Evolutionary conservation across 2,797 vertebrate genomes (phyloP), one percentile per base, ranked within the genome.

Genomic region (Pangasius djambal): DNA sequence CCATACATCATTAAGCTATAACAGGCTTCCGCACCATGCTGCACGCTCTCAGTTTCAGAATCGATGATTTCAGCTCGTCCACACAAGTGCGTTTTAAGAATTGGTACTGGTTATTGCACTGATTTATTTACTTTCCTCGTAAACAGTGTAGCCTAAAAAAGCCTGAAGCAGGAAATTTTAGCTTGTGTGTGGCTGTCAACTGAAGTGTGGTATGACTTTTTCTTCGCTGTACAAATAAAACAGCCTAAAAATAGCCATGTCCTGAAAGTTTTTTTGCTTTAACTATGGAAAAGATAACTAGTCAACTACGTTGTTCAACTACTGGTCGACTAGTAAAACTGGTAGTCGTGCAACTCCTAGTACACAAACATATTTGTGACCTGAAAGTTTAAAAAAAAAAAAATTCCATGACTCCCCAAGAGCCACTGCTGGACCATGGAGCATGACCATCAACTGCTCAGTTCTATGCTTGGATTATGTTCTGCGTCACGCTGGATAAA

Each of bases 401-500:
- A 50, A 59, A 74, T 12, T 44, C 57, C 72, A 65, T 0, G 2
- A 65, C 75, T 50, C 6, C 44, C 61, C 7, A 37, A 57, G 61
- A 81, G 63, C 34, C 86, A 63, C 34, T 7, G 61, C 77, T 67
- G 63, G 77, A 79, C 61, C 59, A 37, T 7, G 15, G 78, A 37
- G 34, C 75, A 55, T 52, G 75, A 78, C 57, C 74, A 63, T 78
- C 59, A 25, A 87, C 74, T 28, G 20, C 48, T 79, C 57, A 69
- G 48, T 61, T 81, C 77, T 81, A 40, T 40, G 34, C 86, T 82
- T 57, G 44, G 31, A 69, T 69, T 40, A 77, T 69, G 20, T 81
- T 34, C 48, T 81, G 61, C 61, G 70, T 74, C 67, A 75, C 83
- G 75, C 70, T 12, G 59, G 40, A 83, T 74, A 50, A 85, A 61